Evolutionary conservation across 2,888 invertebrate species (phyloP).

Genomic region (Cheilosia urbana): DNA sequence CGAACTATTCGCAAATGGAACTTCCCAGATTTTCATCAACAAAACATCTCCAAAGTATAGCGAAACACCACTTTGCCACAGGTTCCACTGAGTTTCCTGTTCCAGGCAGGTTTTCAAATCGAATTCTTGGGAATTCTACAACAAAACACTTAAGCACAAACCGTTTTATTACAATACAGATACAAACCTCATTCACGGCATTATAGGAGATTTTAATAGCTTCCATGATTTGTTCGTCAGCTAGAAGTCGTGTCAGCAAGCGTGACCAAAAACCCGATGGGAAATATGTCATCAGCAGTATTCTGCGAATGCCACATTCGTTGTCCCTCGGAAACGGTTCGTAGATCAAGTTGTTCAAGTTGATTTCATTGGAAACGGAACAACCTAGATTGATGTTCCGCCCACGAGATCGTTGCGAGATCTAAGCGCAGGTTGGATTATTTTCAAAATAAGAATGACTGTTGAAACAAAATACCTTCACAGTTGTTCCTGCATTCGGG

Average conservation of each 20-base stretch:
- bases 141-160: neutral
- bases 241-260: slow-evolving; percentile 94
- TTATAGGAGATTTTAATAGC: slow-evolving; percentile 90
- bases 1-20: slow-evolving; percentile 86
- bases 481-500: slow-evolving; percentile 81
- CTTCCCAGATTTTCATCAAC: slow-evolving; percentile 92
- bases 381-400: slow-evolving; percentile 80
- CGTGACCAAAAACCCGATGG: slow-evolving; percentile 99
- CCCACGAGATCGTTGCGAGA: slow-evolving; percentile 81
- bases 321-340: slow-evolving; percentile 76
- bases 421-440: slow-evolving; percentile 62
- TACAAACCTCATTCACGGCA: slow-evolving; percentile 88
- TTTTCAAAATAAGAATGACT: neutral
- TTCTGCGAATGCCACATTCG: slow-evolving; percentile 84
- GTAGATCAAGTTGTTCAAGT: slow-evolving; percentile 80
- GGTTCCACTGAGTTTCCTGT: slow-evolving; percentile 90
- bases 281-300: slow-evolving; percentile 97
- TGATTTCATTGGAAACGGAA: slow-evolving; percentile 82
- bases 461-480: slow-evolving; percentile 77
- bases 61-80: slow-evolving; percentile 97
- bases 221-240: slow-evolving; percentile 93
- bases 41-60: slow-evolving; percentile 92
- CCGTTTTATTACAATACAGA: slow-evolving; percentile 10
- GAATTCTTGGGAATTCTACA: slow-evolving; percentile 80
- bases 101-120: slow-evolving; percentile 81